Base-by-base conservation (phyloP, 2,113 vertebrate species). In the Pleuronectes platessa region DNA sequence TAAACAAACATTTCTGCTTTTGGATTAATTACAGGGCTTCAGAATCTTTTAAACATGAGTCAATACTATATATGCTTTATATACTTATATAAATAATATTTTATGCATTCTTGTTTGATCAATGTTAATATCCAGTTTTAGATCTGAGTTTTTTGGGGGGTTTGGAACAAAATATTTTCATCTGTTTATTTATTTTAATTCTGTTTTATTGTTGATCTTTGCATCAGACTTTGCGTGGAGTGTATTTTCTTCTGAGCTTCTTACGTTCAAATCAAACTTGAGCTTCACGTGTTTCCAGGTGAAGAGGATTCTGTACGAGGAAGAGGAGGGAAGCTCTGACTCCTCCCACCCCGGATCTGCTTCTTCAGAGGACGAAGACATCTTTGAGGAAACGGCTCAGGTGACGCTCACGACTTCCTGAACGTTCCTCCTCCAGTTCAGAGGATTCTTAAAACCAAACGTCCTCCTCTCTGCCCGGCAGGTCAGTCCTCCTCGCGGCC, bases 361-460 rank as follows among this genome's bases (percentile, higher is more conserved):
- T 58, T 99, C 97, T 2, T 98, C 97, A 0, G 98, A 99, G 81
- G 97, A 99, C 1, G 98, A 99, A 81, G 97, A 99, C 86, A 99
- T 99, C 68, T 99, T 99, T 81, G 98, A 99, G 87, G 97, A 99
- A 91, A 99, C 97, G 0, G 97, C 97, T 0, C 97, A 98, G 92
- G 92, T 92, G 55, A 78, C 0, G 17, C 6, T 5, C 6, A 10
- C 21, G 0, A 13, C 10, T 23, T 56, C 21, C 47, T 18, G 47
- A 18, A 51, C 3, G 10, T 4, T 51, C 17, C 47, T 51, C 47
- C 47, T 51, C 47, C 47, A 51, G 47, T 0, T 13, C 40, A 42
- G 40, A 42, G 0, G 11, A n/a, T 9, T 17, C 20, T 15, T 31
- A 31, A 31, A 6, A 31, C 6, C 31, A 31, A 0, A n/a, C 8